Base-by-base conservation (phyloP, 2,888 invertebrate species). In the Cyaniris semiargus region DNA sequence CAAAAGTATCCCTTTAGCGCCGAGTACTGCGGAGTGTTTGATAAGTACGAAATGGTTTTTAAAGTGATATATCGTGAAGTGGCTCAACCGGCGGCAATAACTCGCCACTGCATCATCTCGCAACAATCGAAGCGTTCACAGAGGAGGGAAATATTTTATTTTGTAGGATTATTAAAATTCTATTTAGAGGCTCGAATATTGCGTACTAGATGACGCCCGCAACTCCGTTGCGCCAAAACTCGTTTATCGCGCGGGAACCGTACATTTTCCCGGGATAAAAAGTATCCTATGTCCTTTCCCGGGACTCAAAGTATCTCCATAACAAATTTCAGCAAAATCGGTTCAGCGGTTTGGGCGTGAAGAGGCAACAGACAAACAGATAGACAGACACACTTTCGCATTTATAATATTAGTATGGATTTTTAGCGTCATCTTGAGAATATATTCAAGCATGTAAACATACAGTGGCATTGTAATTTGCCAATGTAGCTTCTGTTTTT, bases 91-190 rank as follows among this genome's bases (percentile, higher is more conserved):
- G 87, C 89, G 87, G 84, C 88, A 88, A 89, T 88, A 88, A 87
- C 85, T 88, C 38, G 56, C 84, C 76, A 85, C 86, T 86, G 90
- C 86, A 89, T 90, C 87, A 89, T 88, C 89, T 89, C 86, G 84
- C 84, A 80, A 83, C 76, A 71, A 76, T 48, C 38, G 71, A 71
- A 72, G 72, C 72, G 76, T 77, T 74, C 23, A 27, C 48, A 7
- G 13, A 7, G 6, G 23, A 13, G 27, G 27, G 53, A 71, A 70
- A 38, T 38, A 71, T 71, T 71, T 71, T 70, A n/a, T 70, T 70
- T 71, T 3, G 71, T 38, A n/a, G 21, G 21, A 8, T 71, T 70
- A 34, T 70, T 66, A 66, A 31, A 38, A 38, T 18, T 34, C 18
- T n/a, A 70, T 31, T 6, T 31, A 70, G n/a, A n/a, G 34, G 34